phyloP scores from a whole-genome alignment of 1,140 invertebrate genomes.

The Laupala kohalensis region DNA sequence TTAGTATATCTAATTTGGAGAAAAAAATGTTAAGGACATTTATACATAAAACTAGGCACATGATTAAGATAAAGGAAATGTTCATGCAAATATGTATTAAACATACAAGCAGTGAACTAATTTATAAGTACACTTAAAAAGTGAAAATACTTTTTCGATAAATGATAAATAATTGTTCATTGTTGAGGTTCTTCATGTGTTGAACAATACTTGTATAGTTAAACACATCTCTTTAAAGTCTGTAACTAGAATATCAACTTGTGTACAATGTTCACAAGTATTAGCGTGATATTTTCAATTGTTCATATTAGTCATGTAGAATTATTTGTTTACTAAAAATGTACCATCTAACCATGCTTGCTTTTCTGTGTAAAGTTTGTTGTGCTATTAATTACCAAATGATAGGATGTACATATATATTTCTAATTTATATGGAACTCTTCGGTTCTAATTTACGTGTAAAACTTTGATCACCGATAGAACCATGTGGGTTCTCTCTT shows the following conservation, averaged over 20 bases:
- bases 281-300: not conserved
- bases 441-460: not conserved
- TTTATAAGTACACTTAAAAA: not conserved
- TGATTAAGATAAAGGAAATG: no score
- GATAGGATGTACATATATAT: not conserved
- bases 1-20: no score
- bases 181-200: not conserved
- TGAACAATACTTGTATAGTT: not conserved
- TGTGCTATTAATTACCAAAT: not conserved
- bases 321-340: not conserved
- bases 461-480: not conserved
- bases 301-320: not conserved
- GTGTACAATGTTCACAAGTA: not conserved
- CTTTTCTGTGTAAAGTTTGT: not conserved
- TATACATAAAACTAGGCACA: no score
- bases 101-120: not conserved
- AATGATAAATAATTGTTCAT: not conserved
- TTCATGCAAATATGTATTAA: no score
- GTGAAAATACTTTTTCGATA: no score
- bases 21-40: no score
- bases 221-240: not conserved
- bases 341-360: not conserved
- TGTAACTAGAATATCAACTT: not conserved
- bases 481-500: not conserved
- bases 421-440: not conserved